Base-by-base conservation (phyloP, 2,797 vertebrate species). In the Psittacula derbiana region DNA sequence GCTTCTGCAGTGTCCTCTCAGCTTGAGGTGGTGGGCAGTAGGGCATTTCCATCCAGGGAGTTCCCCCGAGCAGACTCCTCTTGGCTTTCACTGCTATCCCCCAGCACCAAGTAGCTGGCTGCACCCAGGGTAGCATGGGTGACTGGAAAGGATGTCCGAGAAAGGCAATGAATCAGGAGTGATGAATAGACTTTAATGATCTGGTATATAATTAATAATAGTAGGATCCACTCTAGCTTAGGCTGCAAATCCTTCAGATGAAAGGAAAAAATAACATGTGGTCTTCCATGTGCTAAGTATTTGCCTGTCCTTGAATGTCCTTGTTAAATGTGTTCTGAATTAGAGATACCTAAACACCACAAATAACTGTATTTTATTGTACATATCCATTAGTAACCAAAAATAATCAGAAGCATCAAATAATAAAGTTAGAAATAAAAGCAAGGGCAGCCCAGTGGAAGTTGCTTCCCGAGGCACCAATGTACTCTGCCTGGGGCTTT, bases 281-380 rank as follows among this genome's bases (percentile, higher is more conserved):
- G 83, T 84, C 70, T 84, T 40, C 66, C 70, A 53, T 49, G 82
- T 67, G 71, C 61, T 70, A 90, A 84, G 66, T 88, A 28, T 47
- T 86, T 2, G 7, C 49, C 80, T 88, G 67, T 72, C 91, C 92
- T 78, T 62, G 92, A 80, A 86, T 75, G 71, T 75, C 80, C 84
- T 66, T 74, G 58, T 36, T 46, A 47, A 47, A 76, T n/a, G 38
- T 90, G 75, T 44, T 90, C 58, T 16, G 75, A 65, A 70, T 90
- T 62, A 76, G 58, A 82, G 69, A 17, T 23, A 66, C 61, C 60
- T 44, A 58, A 94, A 73, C 69, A 83, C 25, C 52, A 50, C 49
- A 66, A 71, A 38, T 24, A 67, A 12, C 55, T 43, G 25, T 5
- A 10, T 70, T 88, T 83, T 23, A 31, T 30, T 55, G 76, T 62